phyloP scores from a whole-genome alignment of 2,113 vertebrate species.

The Neotoma lepida region DNA sequence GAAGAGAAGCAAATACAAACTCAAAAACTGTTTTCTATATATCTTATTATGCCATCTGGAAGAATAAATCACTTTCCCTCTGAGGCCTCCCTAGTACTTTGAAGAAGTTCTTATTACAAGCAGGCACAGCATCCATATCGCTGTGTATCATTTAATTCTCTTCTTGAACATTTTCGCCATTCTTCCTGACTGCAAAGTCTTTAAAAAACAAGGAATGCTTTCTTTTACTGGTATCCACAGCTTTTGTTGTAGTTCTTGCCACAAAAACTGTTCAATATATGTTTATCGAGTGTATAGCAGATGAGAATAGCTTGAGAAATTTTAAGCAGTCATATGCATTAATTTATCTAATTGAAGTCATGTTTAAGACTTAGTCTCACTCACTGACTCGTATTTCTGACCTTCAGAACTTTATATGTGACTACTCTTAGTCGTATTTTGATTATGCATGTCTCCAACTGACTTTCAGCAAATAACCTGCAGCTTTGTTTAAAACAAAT shows the following conservation, averaged over 20 bases:
- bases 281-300: slow-evolving; percentile 45
- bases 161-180: not conserved
- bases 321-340: slow-evolving; percentile 59
- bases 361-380: slow-evolving; percentile 50
- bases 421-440: slow-evolving; percentile 62
- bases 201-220: slow-evolving; percentile 8
- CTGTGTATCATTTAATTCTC: not conserved
- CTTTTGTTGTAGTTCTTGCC: slow-evolving; percentile 45
- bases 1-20: not conserved
- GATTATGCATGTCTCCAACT: slow-evolving; percentile 67
- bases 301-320: slow-evolving; percentile 47
- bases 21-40: slow-evolving; percentile 26
- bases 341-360: slow-evolving; percentile 65
- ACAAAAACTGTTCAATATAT: slow-evolving; percentile 41
- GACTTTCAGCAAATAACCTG: slow-evolving; percentile 72
- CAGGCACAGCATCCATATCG: not conserved
- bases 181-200: not conserved
- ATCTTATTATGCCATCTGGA: slow-evolving; percentile 22
- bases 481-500: slow-evolving; percentile 77
- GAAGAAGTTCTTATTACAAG: slow-evolving; percentile 12
- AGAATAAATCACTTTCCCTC: slow-evolving; percentile 47
- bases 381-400: slow-evolving; percentile 65
- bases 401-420: slow-evolving; percentile 71
- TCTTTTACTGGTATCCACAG: not conserved
- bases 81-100: not conserved